A percentile compares a stretch with the other conserved stretches of the same genome.
phyloP scores from a whole-genome alignment of 2,797 vertebrate genomes.

The Rhinogobio ventralis region DNA sequence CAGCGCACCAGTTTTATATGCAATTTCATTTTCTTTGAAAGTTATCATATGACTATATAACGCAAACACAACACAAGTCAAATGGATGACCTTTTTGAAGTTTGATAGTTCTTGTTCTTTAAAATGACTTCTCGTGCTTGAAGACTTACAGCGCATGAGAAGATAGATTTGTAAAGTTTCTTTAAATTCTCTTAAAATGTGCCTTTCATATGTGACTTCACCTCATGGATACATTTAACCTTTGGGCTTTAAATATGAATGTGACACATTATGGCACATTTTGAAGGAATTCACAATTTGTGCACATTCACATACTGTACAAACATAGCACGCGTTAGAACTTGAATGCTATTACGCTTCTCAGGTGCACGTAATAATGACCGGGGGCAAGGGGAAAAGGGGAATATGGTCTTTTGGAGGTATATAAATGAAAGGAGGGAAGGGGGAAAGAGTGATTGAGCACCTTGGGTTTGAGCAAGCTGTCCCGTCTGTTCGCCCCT shows the following conservation, averaged over 20 bases:
- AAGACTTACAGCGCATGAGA: background rate
- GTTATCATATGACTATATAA: background rate
- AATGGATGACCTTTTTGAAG: background rate
- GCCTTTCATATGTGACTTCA: background rate
- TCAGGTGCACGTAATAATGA: constrained; percentile 64
- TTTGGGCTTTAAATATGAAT: background rate
- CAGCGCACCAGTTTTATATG: background rate
- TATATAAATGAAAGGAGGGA: constrained; percentile 63
- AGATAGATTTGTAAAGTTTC: background rate
- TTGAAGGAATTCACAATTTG: constrained; percentile 3
- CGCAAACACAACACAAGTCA: background rate
- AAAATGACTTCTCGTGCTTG: background rate
- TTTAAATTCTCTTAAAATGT: background rate
- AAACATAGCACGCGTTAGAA: constrained; percentile 11
- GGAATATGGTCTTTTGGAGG: constrained; percentile 58
- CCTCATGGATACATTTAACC: background rate
- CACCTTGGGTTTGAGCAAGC: constrained; percentile 75
- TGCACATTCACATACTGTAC: constrained; percentile 2
- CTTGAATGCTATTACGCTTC: constrained; percentile 47
- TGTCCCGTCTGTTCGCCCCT: constrained; percentile 76
- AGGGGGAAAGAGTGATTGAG: constrained; percentile 79
- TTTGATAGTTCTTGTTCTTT: background rate
- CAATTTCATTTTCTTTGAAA: background rate
- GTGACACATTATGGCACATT: background rate
- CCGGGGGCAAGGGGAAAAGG: constrained; percentile 58